Evolutionary conservation across 2,888 invertebrate species (phyloP), one percentile per base, ranked within the genome.

Genomic region (Cylloceria caligata): DNA sequence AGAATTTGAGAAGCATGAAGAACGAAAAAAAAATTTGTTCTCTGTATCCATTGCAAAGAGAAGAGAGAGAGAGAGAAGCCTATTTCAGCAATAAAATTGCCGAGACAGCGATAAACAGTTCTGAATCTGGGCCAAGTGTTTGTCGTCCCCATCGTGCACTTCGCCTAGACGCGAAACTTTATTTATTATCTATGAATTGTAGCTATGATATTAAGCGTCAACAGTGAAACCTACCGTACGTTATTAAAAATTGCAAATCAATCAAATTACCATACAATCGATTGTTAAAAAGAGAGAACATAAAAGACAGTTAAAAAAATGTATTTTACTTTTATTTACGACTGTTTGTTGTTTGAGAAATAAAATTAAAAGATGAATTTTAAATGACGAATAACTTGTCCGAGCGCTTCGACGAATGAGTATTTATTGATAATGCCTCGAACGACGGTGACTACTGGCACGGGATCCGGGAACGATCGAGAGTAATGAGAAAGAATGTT

Each of bases 81-180:
- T 16, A 1, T 86, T 87, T 87, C 88, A 86, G 88, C 87, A 87
- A 88, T 88, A 88, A 87, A 87, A 88, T 87, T 85, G 84, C 86
- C 80, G 83, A 83, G 74, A 75, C 80, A 52, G 83, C 81, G 83
- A 87, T 87, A 87, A 88, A 86, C 86, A 86, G 83, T 84, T 85
- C 81, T 85, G 88, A 87, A 88, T 88, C 86, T 88, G 88, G 88
- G 88, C 88, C 88, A 88, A 88, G 88, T 86, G 88, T 88, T 88
- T 86, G 86, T 83, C 76, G 85, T 60, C 16, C 60, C 83, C 83
- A 85, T 86, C 30, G 86, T 72, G 80, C 83, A 49, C 57, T 71
- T 75, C 42, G 49, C 34, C 49, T 57, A 67, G 57, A 79, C 49
- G 24, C 65, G 11, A 64, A 7, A 24, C 21, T 39, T 42, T 24